These are phyloP conservation scores for Pseudocheirus occidentalis DNA, from an alignment of 2,797 vertebrate species.

Conservation along the genomic window DNA sequence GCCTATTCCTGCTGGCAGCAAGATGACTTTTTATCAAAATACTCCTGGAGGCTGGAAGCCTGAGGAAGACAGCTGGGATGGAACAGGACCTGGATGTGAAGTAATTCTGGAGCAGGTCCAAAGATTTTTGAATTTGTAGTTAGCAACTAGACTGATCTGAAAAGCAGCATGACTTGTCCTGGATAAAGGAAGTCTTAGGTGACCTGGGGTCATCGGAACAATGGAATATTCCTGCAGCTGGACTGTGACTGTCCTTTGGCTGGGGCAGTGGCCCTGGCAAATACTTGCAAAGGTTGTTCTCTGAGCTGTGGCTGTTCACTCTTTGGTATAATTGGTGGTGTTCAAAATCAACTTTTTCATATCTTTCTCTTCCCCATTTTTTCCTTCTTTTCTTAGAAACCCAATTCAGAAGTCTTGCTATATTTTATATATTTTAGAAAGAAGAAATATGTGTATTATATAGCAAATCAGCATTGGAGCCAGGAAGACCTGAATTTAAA, in stretches of 20 bases:
- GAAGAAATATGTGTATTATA: neutral
- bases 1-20: conserved; percentile 17
- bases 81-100: neutral
- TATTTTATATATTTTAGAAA: neutral
- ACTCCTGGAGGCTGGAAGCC: neutral
- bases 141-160: neutral
- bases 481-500: neutral
- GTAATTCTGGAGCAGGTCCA: neutral
- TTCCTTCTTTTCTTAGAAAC: neutral
- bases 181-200: neutral
- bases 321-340: neutral
- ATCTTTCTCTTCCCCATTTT: neutral
- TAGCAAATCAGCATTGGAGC: neutral
- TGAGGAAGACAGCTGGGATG: conserved; percentile 1
- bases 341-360: neutral
- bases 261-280: neutral
- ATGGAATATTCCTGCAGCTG: neutral
- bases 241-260: neutral
- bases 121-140: neutral
- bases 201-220: neutral
- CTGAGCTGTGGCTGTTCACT: neutral
- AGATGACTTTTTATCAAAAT: conserved; percentile 11
- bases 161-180: neutral
- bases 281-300: neutral
- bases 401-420: neutral